phyloP scores from a whole-genome alignment of 1,140 invertebrate species.

The Drosophila tani region DNA sequence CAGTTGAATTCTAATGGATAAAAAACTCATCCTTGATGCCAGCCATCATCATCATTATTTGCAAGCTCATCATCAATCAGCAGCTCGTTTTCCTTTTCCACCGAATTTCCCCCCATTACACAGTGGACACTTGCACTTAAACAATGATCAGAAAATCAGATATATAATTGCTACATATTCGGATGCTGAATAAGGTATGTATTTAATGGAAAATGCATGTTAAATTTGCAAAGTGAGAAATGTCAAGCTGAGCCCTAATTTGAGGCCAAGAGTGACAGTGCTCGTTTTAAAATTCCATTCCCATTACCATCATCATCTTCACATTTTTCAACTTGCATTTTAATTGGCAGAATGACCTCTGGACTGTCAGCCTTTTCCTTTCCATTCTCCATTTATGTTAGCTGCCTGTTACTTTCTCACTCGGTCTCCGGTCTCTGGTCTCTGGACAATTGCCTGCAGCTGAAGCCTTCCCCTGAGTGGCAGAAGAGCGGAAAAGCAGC shows the following conservation, averaged over 20 bases:
- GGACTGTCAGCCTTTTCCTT: slow-evolving; percentile 21
- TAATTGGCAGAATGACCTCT: slow-evolving; percentile 42
- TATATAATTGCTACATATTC: no score
- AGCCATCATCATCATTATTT: slow-evolving; percentile 20
- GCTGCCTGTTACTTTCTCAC: slow-evolving; percentile 27
- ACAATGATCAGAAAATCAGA: no score
- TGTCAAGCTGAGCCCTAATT: no score
- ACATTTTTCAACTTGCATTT: slow-evolving; percentile 4
- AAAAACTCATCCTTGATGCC: slow-evolving; percentile 33
- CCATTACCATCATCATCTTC: slow-evolving; percentile 11
- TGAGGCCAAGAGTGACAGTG: no score
- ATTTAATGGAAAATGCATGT: no score
- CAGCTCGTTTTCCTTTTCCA: slow-evolving; percentile 3
- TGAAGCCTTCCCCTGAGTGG: slow-evolving; percentile 1
- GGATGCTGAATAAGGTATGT: no score
- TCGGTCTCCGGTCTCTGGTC: background rate
- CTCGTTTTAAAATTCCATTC: background rate
- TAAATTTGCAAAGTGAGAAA: no score
- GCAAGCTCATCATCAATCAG: slow-evolving; percentile 27
- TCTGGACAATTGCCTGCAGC: slow-evolving; percentile 22
- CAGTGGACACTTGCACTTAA: background rate
- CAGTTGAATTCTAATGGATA: slow-evolving; percentile 38
- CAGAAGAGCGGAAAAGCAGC: slow-evolving; percentile 2
- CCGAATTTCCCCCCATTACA: background rate
- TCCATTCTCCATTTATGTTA: slow-evolving; percentile 2